Conservation (phyloP, 2,113 vertebrate species). For the Ceyx cyanopectus region DNA sequence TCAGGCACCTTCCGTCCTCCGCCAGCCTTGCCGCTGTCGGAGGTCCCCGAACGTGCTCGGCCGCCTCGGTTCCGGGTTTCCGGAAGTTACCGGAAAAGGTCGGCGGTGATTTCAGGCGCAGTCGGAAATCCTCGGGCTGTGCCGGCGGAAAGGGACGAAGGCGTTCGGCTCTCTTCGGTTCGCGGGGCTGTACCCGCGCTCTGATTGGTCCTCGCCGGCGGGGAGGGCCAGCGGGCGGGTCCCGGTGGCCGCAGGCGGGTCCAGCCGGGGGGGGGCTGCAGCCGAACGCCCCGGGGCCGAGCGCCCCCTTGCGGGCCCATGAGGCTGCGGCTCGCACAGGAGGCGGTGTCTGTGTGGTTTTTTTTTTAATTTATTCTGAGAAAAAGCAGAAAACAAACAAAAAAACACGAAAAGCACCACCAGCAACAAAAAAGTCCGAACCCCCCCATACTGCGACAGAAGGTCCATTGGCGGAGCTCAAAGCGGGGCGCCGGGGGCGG, state of each 20-base stretch:
- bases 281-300: not conserved
- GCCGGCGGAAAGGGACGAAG: not conserved
- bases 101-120: accelerated
- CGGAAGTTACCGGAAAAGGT: not conserved
- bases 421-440: not conserved
- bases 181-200: accelerated
- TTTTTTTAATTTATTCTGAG: accelerated
- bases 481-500: accelerated
- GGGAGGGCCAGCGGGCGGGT: not conserved
- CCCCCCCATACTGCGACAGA: accelerated
- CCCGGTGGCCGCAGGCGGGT: accelerated
- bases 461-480: accelerated
- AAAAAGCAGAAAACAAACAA: too few relatives aligned
- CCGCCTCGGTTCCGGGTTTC: not conserved
- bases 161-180: accelerated
- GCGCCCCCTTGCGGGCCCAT: accelerated
- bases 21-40: not conserved
- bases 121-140: not conserved
- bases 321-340: accelerated
- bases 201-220: not conserved
- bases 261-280: not conserved
- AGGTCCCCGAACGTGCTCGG: not conserved
- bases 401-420: too few relatives aligned
- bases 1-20: accelerated
- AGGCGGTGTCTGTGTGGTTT: accelerated